Percentiles rank a stretch among this genome's conserved stretches.
These are phyloP conservation scores for Echinometra lucunter DNA, from an alignment of 53 echinoderm and acorn worm genomes.

Conservation along the genomic window DNA sequence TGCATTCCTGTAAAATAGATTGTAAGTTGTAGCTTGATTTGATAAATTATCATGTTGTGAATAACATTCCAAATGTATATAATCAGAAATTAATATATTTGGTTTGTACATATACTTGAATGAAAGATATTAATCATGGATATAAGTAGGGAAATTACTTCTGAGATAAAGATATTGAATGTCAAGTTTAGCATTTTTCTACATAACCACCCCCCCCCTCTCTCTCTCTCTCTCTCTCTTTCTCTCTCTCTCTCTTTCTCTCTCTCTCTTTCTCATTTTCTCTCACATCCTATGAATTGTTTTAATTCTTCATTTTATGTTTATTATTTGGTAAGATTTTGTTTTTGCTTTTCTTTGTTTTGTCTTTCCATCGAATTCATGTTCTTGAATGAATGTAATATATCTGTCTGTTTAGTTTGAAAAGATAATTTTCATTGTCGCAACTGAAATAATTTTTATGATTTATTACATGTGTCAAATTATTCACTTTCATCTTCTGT, in stretches of 20 bases:
- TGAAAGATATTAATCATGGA: too few species aligned
- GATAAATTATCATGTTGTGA: neutral
- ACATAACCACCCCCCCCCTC: neutral
- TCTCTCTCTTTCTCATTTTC: neutral
- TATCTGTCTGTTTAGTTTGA: neutral
- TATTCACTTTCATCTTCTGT: neutral
- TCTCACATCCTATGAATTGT: neutral
- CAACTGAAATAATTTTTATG: conserved; percentile 20
- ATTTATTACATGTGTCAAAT: neutral
- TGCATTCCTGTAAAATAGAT: neutral
- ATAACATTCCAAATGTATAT: conserved; percentile 23
- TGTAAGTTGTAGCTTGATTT: neutral
- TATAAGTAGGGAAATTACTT: too few species aligned
- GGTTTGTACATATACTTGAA: neutral
- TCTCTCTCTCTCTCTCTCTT: neutral
- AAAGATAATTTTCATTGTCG: neutral
- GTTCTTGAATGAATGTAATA: neutral
- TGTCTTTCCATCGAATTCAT: neutral
- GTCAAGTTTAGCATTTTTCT: too few species aligned
- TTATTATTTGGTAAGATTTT: neutral
- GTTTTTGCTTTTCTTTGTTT: neutral
- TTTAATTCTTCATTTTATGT: neutral
- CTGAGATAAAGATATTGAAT: too few species aligned
- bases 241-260: neutral
- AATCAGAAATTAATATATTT: conserved; percentile 39